Conservation (phyloP, 2,113 vertebrate genomes). For the Ophiodon elongatus region DNA sequence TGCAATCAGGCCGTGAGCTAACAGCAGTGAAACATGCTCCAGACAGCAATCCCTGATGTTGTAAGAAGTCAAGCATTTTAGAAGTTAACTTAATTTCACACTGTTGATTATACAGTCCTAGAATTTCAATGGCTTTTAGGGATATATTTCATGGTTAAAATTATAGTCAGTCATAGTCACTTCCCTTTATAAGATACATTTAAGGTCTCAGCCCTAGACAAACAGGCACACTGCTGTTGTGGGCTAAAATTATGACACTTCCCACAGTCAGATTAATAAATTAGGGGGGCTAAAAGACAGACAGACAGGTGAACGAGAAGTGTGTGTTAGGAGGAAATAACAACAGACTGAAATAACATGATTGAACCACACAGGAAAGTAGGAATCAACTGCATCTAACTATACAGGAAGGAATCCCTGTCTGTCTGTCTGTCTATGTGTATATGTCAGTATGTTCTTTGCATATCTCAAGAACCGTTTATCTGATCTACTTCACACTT, state of each 20-base stretch:
- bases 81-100: neutral
- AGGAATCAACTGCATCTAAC: neutral
- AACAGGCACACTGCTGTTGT: neutral
- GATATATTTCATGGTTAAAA: neutral
- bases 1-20: neutral
- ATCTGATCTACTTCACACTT: too few relatives aligned
- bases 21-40: neutral
- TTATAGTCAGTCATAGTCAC: neutral
- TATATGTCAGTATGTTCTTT: neutral
- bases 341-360: neutral
- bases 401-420: neutral
- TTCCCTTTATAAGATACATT: neutral
- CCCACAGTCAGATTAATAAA: conserved; percentile 2
- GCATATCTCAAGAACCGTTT: too few relatives aligned
- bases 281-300: neutral
- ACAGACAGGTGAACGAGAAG: neutral
- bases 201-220: neutral
- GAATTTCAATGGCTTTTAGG: neutral
- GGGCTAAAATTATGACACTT: neutral
- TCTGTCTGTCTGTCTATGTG: neutral
- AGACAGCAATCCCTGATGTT: neutral
- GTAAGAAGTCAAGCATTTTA: neutral
- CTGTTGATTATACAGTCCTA: neutral
- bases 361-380: neutral
- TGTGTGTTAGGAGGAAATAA: conserved; percentile 1